These are phyloP conservation scores for Chloropsis hardwickii DNA, from an alignment of 2,113 vertebrate species.

Conservation along the genomic window DNA sequence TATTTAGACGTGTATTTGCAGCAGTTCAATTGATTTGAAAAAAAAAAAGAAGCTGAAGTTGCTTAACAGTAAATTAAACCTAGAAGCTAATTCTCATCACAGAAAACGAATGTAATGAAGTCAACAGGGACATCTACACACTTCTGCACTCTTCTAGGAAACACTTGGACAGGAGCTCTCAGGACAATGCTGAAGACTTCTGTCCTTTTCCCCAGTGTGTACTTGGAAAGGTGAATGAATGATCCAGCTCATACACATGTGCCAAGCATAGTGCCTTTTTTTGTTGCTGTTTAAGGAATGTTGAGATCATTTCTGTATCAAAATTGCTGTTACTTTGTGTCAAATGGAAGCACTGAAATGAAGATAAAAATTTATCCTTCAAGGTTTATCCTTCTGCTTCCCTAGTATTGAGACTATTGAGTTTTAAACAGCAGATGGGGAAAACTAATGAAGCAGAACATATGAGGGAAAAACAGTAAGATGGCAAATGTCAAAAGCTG, in stretches of 20 bases:
- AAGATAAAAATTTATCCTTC: background rate
- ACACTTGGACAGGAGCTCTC: background rate
- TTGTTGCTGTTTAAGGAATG: background rate
- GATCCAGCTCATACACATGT: background rate
- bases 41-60: background rate
- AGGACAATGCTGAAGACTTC: background rate
- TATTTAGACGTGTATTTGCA: background rate
- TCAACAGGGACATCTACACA: background rate
- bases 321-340: background rate
- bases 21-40: background rate
- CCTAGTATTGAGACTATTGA: background rate
- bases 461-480: background rate
- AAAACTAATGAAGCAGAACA: background rate
- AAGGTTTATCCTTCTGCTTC: background rate
- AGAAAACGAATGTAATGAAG: background rate
- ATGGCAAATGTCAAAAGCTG: background rate
- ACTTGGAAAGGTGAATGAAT: background rate
- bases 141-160: background rate
- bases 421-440: background rate
- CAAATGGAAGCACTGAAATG: background rate
- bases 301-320: background rate
- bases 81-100: background rate
- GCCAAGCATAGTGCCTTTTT: background rate
- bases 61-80: background rate
- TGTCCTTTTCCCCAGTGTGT: background rate